Base-by-base conservation (phyloP, 2,888 invertebrate species). In the Invenusta paracnida region DNA sequence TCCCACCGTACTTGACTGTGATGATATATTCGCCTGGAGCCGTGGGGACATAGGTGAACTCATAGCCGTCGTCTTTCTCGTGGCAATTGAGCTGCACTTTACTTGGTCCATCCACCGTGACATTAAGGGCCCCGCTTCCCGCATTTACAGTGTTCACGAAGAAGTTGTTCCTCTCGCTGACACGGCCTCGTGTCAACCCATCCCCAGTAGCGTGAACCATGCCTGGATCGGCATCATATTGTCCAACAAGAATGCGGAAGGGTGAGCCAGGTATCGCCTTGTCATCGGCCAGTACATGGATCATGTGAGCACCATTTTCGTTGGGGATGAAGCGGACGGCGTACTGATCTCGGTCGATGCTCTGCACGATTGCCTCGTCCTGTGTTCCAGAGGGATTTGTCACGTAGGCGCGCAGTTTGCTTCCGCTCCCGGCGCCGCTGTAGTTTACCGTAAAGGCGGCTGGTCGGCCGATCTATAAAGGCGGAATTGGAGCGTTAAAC, bases 81-180 rank as follows among this genome's bases (percentile, higher is more conserved):
- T 96, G 96, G 90, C 97, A 97, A 91, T 98, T 97, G 95, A 98
- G 90, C 84, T 92, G 92, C 0, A 97, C 98, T 91, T 98, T 96
- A 87, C 96, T 96, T 0, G 98, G 98, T 0, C 99, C 99, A 90
- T 98, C 98, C 89, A 98, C 95, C 86, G 97, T 97, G 30, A 98
- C 97, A 0, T 95, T 95, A 86, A 99, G 93, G 85, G 96, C 95
- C 87, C 98, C 98, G 66, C 95, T 94, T 67, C 98, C 98, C 82
- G 98, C 98, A 91, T 96, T 96, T 90, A 96, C 95, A 0, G 98
- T 99, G 93, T 97, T 95, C 88, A 99, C 96, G 88, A 97, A 95
- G 90, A 98, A 96, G 91, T 98, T 29, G 87, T 86, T 84, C 67
- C 66, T 83, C 79, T 92, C 92, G 93, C 96, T 96, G 87, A 96